Percentiles rank a stretch among this genome's conserved stretches.
These are phyloP conservation scores for Orthosia gracilis DNA, from an alignment of 2,888 invertebrate genomes.

Conservation along the genomic window DNA sequence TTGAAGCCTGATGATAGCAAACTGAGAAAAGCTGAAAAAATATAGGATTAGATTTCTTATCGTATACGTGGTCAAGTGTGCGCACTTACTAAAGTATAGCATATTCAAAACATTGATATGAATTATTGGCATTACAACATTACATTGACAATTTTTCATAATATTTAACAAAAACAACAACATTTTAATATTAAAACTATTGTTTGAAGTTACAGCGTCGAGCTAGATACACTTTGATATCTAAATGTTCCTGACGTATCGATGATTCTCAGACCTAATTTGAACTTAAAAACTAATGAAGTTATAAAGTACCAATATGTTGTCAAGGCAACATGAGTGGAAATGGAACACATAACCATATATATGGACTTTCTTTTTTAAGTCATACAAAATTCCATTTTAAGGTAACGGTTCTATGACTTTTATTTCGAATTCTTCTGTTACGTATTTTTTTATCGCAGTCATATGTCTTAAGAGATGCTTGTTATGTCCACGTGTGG, in stretches of 20 bases:
- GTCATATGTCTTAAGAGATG: not conserved
- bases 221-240: not conserved
- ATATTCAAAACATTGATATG: slow-evolving; percentile 23
- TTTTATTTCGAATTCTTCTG: slow-evolving; percentile 16
- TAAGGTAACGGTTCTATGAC: slow-evolving; percentile 6
- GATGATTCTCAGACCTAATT: slow-evolving; percentile 8
- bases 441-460: slow-evolving; percentile 8
- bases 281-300: slow-evolving; percentile 12
- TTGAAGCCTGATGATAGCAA: no score
- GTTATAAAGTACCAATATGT: not conserved
- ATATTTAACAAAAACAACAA: slow-evolving; percentile 32
- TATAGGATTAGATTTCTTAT: not conserved
- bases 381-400: not conserved
- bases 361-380: not conserved
- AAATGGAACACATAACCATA: not conserved
- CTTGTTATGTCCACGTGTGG: not conserved
- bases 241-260: not conserved
- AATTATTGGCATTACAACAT: slow-evolving; percentile 16
- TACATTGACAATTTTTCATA: not conserved
- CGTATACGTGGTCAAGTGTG: slow-evolving; percentile 8
- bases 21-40: not conserved
- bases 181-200: slow-evolving; percentile 16
- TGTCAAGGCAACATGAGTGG: not conserved
- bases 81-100: slow-evolving; percentile 30
- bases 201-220: slow-evolving; percentile 15